These are phyloP conservation scores for Pungitius pungitius DNA, from an alignment of 2,113 vertebrate genomes.

Conservation along the genomic window DNA sequence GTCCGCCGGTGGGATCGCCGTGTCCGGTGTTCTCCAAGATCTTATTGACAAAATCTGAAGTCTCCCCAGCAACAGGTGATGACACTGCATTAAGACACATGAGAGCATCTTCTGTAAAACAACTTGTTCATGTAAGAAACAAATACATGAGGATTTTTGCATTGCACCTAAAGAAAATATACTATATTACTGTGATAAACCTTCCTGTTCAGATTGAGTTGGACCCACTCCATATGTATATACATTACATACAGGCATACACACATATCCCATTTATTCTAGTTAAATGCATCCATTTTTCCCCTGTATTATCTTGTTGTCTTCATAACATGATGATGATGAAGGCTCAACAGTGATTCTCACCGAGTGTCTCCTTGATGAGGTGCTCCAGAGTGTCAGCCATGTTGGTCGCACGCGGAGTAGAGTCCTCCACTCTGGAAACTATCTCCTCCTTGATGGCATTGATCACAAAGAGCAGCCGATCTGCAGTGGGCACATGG, in stretches of 20 bases:
- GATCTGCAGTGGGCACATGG: slow-evolving; percentile 83
- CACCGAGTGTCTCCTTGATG: slow-evolving; percentile 95
- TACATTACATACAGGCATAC: too few species aligned
- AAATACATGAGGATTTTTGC: background rate
- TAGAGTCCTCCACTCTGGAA: slow-evolving; percentile 89
- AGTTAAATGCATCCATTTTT: background rate
- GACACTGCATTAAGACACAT: slow-evolving; percentile 76
- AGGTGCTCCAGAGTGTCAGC: slow-evolving; percentile 91
- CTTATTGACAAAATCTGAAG: slow-evolving; percentile 98
- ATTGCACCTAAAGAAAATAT: background rate
- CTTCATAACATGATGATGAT: background rate
- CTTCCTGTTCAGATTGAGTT: slow-evolving; percentile 1
- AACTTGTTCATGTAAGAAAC: background rate
- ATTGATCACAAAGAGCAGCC: slow-evolving; percentile 96
- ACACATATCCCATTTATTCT: too few species aligned
- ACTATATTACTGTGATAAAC: background rate
- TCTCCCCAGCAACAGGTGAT: slow-evolving; percentile 93
- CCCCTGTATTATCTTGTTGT: background rate
- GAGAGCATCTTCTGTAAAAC: background rate
- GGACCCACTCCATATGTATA: background rate
- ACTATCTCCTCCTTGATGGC: slow-evolving; percentile 99
- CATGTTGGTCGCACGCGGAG: slow-evolving; percentile 88
- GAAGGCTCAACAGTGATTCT: slow-evolving; percentile 44
- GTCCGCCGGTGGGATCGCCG: slow-evolving; percentile 95
- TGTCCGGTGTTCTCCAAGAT: slow-evolving; percentile 96